Conservation (phyloP, 2,113 vertebrate species). For the Eleginops maclovinus region DNA sequence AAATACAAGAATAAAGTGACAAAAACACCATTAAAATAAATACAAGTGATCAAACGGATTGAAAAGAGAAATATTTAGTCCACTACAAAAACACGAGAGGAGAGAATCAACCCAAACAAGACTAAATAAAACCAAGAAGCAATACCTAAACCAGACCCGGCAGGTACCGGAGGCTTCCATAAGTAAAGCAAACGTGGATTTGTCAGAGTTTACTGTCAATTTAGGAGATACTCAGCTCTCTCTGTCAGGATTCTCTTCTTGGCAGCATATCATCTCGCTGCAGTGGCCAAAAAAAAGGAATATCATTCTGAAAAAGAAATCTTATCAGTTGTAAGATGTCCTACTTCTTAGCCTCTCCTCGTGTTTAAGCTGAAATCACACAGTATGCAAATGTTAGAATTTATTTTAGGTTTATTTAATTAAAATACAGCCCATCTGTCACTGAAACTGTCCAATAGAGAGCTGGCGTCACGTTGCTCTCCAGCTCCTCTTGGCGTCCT, state of each 20-base stretch:
- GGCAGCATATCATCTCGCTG: conserved; percentile 23
- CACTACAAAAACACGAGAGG: not conserved
- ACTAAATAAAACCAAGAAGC: not conserved
- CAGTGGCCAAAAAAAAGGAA: conserved; percentile 32
- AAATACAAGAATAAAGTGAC: not conserved
- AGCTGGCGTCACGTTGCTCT: conserved; percentile 13
- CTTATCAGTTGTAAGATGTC: conserved; percentile 17
- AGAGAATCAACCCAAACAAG: conserved; percentile 4
- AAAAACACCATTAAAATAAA: not conserved
- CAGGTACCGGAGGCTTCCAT: not conserved
- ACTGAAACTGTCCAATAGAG: conserved; percentile 28
- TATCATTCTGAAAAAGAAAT: conserved; percentile 33
- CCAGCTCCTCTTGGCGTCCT: not conserved
- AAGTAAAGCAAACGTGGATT: conserved; percentile 16
- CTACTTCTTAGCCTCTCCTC: conserved; percentile 1
- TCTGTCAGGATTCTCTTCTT: conserved; percentile 35
- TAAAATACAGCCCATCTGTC: conserved; percentile 58
- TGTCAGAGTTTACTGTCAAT: conserved; percentile 29
- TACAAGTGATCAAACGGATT: not conserved
- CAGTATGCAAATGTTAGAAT: conserved; percentile 38
- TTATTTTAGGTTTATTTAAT: conserved; percentile 34
- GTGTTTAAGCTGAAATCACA: conserved; percentile 26
- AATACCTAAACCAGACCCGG: not conserved
- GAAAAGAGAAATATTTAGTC: not conserved
- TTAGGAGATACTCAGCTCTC: conserved; percentile 40